Evolutionary conservation across 2,113 vertebrate genomes (phyloP).

Genomic region (Tyrannus savana): DNA sequence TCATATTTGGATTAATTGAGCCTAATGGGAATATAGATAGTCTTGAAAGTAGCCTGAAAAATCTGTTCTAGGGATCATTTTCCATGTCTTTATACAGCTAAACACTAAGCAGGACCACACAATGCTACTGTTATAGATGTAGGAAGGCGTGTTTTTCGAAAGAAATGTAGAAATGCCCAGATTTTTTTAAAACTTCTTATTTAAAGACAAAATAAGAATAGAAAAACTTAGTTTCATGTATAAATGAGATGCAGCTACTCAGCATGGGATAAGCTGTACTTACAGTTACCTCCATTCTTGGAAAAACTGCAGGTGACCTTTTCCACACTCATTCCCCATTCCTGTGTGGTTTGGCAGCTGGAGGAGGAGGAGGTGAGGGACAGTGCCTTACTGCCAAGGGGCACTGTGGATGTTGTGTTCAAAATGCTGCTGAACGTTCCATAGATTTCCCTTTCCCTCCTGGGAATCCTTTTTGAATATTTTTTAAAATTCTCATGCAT

Average conservation of each 20-base stretch:
- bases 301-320: not conserved
- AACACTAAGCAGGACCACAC: not conserved
- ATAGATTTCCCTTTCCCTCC: not conserved
- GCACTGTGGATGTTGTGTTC: not conserved
- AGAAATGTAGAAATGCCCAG: not conserved
- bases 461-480: not conserved
- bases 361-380: not conserved
- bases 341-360: not conserved
- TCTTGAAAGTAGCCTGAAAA: constrained; percentile 17
- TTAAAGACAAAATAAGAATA: not conserved
- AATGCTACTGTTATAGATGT: not conserved
- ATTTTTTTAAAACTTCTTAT: not conserved
- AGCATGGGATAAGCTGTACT: not conserved
- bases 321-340: not conserved
- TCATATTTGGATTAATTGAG: not conserved
- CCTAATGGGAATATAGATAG: not conserved
- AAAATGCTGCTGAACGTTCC: not conserved
- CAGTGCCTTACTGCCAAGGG: not conserved
- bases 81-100: not conserved
- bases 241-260: not conserved
- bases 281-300: not conserved
- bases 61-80: not conserved
- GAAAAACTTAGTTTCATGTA: not conserved
- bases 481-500: not conserved
- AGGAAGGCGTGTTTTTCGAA: not conserved